Evolutionary conservation across 2,113 vertebrate genomes (phyloP).

Genomic region (Hirundichthys speculiger): DNA sequence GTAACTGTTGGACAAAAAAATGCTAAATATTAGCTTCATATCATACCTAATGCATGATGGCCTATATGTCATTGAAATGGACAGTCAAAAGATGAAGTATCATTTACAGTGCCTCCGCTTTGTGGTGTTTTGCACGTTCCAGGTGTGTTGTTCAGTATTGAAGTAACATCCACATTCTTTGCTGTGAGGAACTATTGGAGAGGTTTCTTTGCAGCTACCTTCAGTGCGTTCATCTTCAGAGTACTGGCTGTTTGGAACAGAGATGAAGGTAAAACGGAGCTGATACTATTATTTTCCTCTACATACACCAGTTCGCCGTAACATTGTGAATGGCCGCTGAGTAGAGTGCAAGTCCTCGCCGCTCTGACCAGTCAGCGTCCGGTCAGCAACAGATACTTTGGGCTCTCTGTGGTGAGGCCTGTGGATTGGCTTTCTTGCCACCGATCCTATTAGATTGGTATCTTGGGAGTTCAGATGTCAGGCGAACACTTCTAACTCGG

Average conservation of each 20-base stretch:
- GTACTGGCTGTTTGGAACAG: conserved; percentile 96
- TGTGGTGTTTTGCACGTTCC: conserved; percentile 35
- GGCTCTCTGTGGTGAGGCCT: too few relatives aligned
- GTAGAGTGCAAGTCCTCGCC: neutral
- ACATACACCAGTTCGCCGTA: neutral
- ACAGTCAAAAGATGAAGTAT: too few relatives aligned
- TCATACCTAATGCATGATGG: too few relatives aligned
- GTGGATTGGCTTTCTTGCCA: too few relatives aligned
- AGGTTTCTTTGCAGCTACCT: conserved; percentile 97
- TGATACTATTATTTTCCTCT: neutral
- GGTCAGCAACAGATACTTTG: too few relatives aligned
- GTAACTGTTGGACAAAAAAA: neutral
- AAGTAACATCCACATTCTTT: conserved; percentile 98
- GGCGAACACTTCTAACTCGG: too few relatives aligned
- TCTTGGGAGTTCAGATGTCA: too few relatives aligned
- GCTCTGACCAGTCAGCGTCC: neutral
- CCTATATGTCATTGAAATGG: too few relatives aligned
- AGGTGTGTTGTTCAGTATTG: conserved; percentile 98
- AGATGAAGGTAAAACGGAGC: conserved; percentile 87
- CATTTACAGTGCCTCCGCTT: too few relatives aligned
- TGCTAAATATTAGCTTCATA: neutral
- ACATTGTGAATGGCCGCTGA: neutral
- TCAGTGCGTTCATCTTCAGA: conserved; percentile 98
- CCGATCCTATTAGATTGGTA: too few relatives aligned
- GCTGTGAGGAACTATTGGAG: conserved; percentile 98